Conservation (phyloP, 2,113 vertebrate species). For the Gambusia affinis region DNA sequence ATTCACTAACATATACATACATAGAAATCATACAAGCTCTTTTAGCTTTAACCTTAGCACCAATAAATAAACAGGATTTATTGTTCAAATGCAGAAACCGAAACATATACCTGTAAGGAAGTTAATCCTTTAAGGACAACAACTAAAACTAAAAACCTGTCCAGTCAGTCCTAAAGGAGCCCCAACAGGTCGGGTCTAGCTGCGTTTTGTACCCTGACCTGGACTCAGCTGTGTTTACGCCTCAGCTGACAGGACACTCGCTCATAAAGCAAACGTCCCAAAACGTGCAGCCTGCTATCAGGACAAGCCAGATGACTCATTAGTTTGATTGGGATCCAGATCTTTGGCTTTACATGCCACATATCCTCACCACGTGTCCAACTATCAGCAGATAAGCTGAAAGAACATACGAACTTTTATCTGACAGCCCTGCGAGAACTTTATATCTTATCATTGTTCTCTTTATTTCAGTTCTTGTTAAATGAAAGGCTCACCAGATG, state of each 20-base stretch:
- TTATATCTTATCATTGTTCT: background rate
- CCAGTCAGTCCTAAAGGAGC: background rate
- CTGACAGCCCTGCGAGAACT: background rate
- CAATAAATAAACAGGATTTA: no score
- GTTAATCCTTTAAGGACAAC: conserved; percentile 34
- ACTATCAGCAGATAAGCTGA: conserved; percentile 12
- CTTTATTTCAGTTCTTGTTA: background rate
- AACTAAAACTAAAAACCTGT: background rate
- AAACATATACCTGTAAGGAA: conserved; percentile 20
- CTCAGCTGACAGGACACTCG: conserved; percentile 28
- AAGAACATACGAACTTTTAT: conserved; percentile 8
- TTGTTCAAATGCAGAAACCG: background rate
- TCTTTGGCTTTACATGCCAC: background rate
- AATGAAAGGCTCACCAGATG: background rate
- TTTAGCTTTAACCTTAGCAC: no score
- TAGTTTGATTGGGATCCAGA: conserved; percentile 19
- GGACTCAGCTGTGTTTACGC: conserved; percentile 45
- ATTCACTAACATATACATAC: background rate
- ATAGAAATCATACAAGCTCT: no score
- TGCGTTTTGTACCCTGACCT: conserved; percentile 54
- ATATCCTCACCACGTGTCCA: conserved; percentile 26
- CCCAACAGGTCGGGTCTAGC: background rate
- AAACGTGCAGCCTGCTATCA: background rate
- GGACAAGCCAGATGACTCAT: conserved; percentile 34
- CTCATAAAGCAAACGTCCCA: conserved; percentile 21